Conservation (phyloP, 2,888 invertebrate species). For the Mesoligia furuncula region DNA sequence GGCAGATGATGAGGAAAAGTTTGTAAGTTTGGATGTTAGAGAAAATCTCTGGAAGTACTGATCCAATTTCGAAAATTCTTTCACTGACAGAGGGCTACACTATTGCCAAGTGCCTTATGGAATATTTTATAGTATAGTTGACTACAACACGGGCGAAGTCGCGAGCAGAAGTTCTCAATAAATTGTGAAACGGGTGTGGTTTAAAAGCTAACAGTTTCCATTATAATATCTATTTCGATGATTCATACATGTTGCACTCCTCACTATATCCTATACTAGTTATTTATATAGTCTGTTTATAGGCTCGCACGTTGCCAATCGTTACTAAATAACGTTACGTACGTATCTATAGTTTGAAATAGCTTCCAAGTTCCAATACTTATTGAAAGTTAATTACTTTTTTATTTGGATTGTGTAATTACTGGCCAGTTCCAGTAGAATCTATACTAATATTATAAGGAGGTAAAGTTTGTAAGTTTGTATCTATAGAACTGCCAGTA, state of each 20-base stretch:
- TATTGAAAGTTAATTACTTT: constrained; percentile 17
- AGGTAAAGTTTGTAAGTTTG: too few relatives aligned
- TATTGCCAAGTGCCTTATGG: background rate
- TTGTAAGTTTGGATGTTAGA: background rate
- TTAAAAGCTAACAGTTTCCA: background rate
- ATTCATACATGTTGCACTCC: constrained; percentile 9
- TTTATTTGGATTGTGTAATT: background rate
- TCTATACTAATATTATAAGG: too few relatives aligned
- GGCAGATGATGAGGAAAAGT: too few relatives aligned
- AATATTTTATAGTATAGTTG: too few relatives aligned
- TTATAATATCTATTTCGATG: constrained; percentile 1
- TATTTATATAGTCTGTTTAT: background rate
- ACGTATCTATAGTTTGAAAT: constrained; percentile 6
- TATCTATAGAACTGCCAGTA: too few relatives aligned
- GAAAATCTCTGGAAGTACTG: background rate
- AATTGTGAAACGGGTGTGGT: background rate
- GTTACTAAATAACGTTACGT: background rate
- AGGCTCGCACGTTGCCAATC: background rate
- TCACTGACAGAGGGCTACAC: background rate
- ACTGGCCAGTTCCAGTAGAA: too few relatives aligned
- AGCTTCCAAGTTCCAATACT: constrained; percentile 1
- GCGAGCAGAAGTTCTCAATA: background rate
- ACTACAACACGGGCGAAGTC: too few relatives aligned
- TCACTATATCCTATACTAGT: background rate
- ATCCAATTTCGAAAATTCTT: background rate